Percentiles rank a stretch among this genome's conserved stretches.
phyloP scores from a whole-genome alignment of 2,888 invertebrate species.

The Incurvaria masculella region DNA sequence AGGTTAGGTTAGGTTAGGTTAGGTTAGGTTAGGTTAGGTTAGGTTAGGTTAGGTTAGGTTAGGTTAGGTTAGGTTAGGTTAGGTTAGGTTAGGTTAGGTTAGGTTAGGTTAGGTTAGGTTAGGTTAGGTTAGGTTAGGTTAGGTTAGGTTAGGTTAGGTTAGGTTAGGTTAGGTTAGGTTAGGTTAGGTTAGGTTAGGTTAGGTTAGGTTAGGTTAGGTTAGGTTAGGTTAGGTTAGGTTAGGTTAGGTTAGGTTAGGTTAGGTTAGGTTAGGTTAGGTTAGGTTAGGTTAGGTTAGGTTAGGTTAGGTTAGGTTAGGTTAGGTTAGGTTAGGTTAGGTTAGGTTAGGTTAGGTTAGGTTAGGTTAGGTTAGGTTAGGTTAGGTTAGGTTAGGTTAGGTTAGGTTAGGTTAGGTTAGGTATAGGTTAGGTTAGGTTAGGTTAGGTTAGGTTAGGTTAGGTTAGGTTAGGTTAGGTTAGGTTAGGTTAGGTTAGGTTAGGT shows the following conservation, averaged over 20 bases:
- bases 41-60: conserved; percentile 6
- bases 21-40: conserved; percentile 5
- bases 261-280: conserved; percentile 12
- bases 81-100: conserved; percentile 8
- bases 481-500: too few species aligned
- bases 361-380: too few species aligned
- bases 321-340: conserved; percentile 1
- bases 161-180: conserved; percentile 17
- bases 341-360: too few species aligned
- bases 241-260: conserved; percentile 13
- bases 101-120: conserved; percentile 7
- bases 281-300: conserved; percentile 13
- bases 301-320: conserved; percentile 13
- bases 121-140: conserved; percentile 8
- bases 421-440: too few species aligned
- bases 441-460: too few species aligned
- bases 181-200: conserved; percentile 17
- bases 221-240: conserved; percentile 14
- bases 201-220: conserved; percentile 14
- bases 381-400: too few species aligned
- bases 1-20: conserved; percentile 6
- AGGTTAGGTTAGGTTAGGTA: too few species aligned
- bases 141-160: conserved; percentile 17
- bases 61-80: conserved; percentile 6
- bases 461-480: too few species aligned